phyloP scores from a whole-genome alignment of 2,113 vertebrate species.

The Colaptes auratus region DNA sequence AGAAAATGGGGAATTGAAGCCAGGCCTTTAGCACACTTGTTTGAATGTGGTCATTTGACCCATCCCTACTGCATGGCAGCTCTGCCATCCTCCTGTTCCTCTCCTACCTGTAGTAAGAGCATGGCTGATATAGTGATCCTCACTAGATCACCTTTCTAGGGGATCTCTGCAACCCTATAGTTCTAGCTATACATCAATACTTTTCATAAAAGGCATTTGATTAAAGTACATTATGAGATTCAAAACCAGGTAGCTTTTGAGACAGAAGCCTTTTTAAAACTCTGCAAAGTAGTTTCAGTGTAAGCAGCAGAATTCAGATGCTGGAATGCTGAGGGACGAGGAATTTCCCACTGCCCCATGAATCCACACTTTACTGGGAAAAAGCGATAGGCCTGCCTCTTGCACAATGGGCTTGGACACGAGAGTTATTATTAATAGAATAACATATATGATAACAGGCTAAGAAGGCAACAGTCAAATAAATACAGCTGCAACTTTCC shows the following conservation, averaged over 20 bases:
- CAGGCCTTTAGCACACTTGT: accelerated
- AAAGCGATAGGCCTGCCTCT: background rate
- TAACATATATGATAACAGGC: slow-evolving; percentile 29
- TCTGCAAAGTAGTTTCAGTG: background rate
- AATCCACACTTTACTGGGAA: background rate
- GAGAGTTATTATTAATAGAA: background rate
- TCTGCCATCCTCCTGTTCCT: background rate
- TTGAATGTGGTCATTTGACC: background rate
- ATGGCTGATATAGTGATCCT: background rate
- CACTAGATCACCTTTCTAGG: background rate
- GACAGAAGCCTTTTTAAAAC: background rate
- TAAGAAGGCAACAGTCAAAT: slow-evolving; percentile 20
- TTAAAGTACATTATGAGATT: background rate
- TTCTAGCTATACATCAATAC: background rate
- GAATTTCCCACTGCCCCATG: background rate
- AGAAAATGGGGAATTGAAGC: background rate
- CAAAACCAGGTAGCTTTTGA: background rate
- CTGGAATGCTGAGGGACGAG: background rate
- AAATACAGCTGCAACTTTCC: slow-evolving; percentile 44
- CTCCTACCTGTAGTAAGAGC: background rate
- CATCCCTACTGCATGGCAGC: background rate
- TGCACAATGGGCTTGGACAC: background rate
- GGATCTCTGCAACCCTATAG: background rate
- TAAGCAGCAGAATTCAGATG: background rate
- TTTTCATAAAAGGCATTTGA: background rate